Percentiles rank a stretch among this genome's conserved stretches.
Conservation (phyloP, 1,140 invertebrate species). For the Bombus pyrosoma region DNA sequence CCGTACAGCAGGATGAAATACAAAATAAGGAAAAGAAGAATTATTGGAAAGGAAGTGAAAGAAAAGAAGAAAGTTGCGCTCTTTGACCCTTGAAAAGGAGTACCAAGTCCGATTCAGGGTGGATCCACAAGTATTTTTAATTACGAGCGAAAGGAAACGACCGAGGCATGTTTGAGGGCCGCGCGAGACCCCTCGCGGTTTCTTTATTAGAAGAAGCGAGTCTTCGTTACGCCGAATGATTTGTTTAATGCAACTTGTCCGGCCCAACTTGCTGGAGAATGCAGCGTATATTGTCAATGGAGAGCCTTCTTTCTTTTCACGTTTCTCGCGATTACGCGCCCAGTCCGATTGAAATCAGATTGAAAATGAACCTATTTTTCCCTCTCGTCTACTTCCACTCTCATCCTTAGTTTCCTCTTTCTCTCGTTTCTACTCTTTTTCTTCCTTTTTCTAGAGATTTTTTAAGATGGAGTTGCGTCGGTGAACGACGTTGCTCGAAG, state of each 20-base stretch:
- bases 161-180: slow-evolving; percentile 1
- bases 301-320: not conserved
- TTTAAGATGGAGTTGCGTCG: not conserved
- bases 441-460: not conserved
- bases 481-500: slow-evolving; percentile 4
- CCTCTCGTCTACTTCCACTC: too few species aligned
- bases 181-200: slow-evolving; percentile 4
- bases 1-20: not conserved
- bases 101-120: not conserved
- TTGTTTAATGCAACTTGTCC: slow-evolving; percentile 33
- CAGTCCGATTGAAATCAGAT: slow-evolving; percentile 8
- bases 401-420: not conserved
- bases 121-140: slow-evolving; percentile 44
- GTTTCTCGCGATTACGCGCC: slow-evolving; percentile 19
- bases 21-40: not conserved
- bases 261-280: slow-evolving; percentile 5
- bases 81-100: slow-evolving; percentile 18
- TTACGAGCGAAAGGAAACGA: slow-evolving; percentile 12
- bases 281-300: slow-evolving; percentile 3
- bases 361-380: not conserved
- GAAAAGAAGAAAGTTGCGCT: not conserved
- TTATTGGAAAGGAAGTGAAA: not conserved
- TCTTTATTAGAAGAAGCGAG: slow-evolving; percentile 30
- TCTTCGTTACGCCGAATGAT: slow-evolving; percentile 37
- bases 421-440: too few species aligned